Evolutionary conservation across 2,888 invertebrate species (phyloP), one percentile per base, ranked within the genome.

Genomic region (Eilema griseolum): DNA sequence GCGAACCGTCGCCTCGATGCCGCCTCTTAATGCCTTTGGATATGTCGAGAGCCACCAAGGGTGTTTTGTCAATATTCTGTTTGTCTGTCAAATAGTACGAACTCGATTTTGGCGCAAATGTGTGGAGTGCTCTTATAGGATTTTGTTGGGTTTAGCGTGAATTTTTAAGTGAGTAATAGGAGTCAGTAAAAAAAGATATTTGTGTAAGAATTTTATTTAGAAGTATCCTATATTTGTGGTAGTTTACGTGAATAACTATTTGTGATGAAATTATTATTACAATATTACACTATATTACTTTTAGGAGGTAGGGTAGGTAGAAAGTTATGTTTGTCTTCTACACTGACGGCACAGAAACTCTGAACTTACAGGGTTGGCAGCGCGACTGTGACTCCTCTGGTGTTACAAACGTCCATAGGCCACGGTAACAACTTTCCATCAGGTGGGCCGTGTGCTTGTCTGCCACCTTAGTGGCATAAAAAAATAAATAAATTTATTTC

Each of bases 1-100:
- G 74, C 83, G 78, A 52, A 8, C 37, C 70, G 86, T 71, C 88
- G 88, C 85, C 87, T 82, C 75, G 71, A 70, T 80, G 88, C 82
- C 87, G 87, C 85, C 84, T 79, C 79, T 75, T 78, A 78, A 77
- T 80, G 78, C 79, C 73, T 72, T 67, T 65, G 60, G 78, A 73
- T 80, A 80, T 77, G 73, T 73, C 74, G 74, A 73, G 80, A 78
- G 73, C 33, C 69, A 67, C 69, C 75, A 52, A 66, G 78, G 73
- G 78, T 78, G 74, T 76, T 77, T 81, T 70, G 77, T 73, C 79
- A 76, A 78, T 81, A 81, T 69, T 66, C 74, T 72, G 68, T 78
- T 74, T 79, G 74, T 79, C 71, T 74, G 70, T 66, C 67, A 71
- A 71, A 69, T 71, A 72, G 24, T n/a, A n/a, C n/a, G n/a, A 52